phyloP scores from a whole-genome alignment of 2,888 invertebrate species.

The Patella depressa region DNA sequence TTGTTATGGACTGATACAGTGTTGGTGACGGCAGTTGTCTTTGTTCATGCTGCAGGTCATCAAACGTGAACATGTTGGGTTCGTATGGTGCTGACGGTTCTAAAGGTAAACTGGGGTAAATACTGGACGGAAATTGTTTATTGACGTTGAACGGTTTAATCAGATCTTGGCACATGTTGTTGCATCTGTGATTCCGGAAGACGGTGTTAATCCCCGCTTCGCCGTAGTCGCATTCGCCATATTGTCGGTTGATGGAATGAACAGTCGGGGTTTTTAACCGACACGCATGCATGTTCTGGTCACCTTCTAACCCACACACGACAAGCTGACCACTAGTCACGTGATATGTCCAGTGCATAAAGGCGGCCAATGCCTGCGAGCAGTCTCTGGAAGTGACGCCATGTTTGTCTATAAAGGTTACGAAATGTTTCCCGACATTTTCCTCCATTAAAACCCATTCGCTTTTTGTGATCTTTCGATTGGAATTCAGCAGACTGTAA shows the following conservation, averaged over 20 bases:
- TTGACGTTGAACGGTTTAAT: background rate
- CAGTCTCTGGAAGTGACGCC: conserved; percentile 15
- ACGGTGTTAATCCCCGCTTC: conserved; percentile 27
- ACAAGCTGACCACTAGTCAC: conserved; percentile 33
- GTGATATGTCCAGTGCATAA: conserved; percentile 38
- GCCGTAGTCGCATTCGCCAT: conserved; percentile 34
- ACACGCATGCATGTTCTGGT: conserved; percentile 26
- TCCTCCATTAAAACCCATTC: conserved; percentile 40
- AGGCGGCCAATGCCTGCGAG: conserved; percentile 27
- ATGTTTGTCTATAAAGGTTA: conserved; percentile 19
- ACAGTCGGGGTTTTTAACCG: conserved; percentile 35
- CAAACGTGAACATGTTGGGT: background rate
- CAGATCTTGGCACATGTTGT: conserved; percentile 30
- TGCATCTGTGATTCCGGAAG: conserved; percentile 33
- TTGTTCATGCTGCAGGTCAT: background rate
- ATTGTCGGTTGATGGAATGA: conserved; percentile 30
- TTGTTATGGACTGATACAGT: background rate
- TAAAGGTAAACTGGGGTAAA: background rate
- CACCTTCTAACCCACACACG: conserved; percentile 35
- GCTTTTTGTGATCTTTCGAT: conserved; percentile 23
- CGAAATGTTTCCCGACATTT: conserved; percentile 25
- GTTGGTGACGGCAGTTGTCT: background rate
- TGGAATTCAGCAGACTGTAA: conserved; percentile 30
- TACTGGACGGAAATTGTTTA: conserved; percentile 1
- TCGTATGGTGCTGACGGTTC: conserved; percentile 21